A percentile compares a stretch with the other conserved stretches of the same genome.
These are phyloP conservation scores for Daboia siamensis DNA, from an alignment of 2,113 vertebrate genomes.

Conservation along the genomic window DNA sequence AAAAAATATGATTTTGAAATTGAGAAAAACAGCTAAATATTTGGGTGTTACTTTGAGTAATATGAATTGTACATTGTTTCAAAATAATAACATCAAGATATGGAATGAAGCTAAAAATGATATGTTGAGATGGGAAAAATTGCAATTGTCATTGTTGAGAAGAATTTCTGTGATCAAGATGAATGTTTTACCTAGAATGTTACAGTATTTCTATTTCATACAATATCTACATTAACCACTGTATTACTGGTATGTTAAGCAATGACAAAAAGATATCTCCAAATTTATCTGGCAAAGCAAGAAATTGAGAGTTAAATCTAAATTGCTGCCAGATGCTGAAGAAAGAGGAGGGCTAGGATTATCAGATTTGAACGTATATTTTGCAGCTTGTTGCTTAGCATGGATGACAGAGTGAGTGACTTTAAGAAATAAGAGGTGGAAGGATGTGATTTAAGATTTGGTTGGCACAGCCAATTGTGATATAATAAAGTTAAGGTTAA, in stretches of 20 bases:
- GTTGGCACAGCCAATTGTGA: neutral
- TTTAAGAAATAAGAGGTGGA: neutral
- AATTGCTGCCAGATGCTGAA: neutral
- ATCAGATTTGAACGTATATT: neutral
- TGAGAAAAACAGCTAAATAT: neutral
- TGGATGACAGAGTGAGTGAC: neutral
- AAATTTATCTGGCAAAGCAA: neutral
- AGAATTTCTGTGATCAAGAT: neutral
- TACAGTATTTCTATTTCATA: neutral
- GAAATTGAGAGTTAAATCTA: neutral
- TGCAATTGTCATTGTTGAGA: neutral
- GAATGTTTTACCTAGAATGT: neutral
- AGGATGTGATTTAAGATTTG: neutral
- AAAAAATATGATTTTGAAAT: neutral
- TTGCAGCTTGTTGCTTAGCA: neutral
- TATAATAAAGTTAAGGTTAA: neutral
- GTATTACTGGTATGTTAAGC: neutral
- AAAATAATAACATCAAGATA: neutral
- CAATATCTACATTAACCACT: neutral
- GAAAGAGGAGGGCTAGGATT: neutral
- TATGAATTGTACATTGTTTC: neutral
- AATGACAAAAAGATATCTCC: neutral
- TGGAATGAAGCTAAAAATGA: neutral
- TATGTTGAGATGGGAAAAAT: neutral
- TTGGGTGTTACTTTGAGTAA: neutral